Evolutionary conservation across 2,888 invertebrate species (phyloP), one percentile per base, ranked within the genome.

Genomic region (Dryobota labecula): DNA sequence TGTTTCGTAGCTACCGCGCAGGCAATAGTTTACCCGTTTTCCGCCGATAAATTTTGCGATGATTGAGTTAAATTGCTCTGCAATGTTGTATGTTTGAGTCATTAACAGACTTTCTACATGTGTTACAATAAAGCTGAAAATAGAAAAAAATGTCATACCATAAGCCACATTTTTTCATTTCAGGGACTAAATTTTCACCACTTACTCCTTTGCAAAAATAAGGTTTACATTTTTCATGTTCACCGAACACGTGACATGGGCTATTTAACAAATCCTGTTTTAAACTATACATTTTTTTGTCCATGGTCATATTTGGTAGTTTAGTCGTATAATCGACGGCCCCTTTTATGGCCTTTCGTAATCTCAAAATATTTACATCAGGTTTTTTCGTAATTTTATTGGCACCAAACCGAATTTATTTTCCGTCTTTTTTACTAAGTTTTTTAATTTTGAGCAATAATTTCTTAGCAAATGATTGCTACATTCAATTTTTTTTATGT

Each of bases 391-490:
- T 15, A 36, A 56, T 36, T 24, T 57, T 24, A 57, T 15, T 24
- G 57, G 57, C 8, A 57, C 24, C n/a, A 38, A 24, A 24, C 38
- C 57, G 24, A 57, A 36, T 38, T 57, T 57, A 24, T 57, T 57
- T 57, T 57, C 57, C 0, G 57, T 56, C 38, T 13, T 57, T 57
- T 38, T 57, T 57, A 38, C 24, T n/a, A n/a, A n/a, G 7, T 24
- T 38, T 38, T 38, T 36, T 24, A 38, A 15, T 38, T 24, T 57
- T 24, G n/a, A 24, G 13, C 36, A 57, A 56, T 13, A 56, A 36
- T 36, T 36, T 33, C 56, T 11, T n/a, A 56, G 33, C 33, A 56
- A 56, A 36, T 57, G 56, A 38, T 57, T 57, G 36, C 38, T 57
- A 38, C 24, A 57, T 38, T 57, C n/a, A 36, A 36, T 38, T 38